A percentile compares a stretch with the other conserved stretches of the same genome.
phyloP scores from a whole-genome alignment of 2,113 vertebrate species.

The Promerops cafer region DNA sequence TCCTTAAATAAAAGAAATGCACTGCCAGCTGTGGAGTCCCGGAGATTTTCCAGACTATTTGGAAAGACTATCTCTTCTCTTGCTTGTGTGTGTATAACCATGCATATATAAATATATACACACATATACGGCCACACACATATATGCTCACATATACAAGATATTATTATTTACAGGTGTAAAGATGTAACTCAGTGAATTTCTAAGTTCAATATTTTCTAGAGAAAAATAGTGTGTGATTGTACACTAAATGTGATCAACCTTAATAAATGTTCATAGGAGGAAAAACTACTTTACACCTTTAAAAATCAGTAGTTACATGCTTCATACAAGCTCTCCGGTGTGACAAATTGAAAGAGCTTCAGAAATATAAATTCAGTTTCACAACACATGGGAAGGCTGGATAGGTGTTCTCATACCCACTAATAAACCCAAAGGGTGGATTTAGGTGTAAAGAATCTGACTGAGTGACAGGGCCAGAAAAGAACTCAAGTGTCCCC shows the following conservation, averaged over 20 bases:
- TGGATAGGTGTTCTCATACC: not conserved
- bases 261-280: not conserved
- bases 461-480: not conserved
- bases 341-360: not conserved
- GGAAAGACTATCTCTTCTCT: not conserved
- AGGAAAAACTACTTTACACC: not conserved
- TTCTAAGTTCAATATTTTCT: not conserved
- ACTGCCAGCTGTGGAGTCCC: not conserved
- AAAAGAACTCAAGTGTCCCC: not conserved
- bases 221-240: not conserved
- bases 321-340: not conserved
- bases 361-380: not conserved
- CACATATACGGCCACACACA: not conserved
- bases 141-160: not conserved
- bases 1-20: slow-evolving; percentile 37
- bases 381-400: not conserved
- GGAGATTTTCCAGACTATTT: slow-evolving; percentile 19
- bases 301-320: not conserved
- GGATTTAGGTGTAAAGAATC: not conserved
- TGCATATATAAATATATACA: not conserved
- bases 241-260: not conserved
- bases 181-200: not conserved
- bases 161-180: slow-evolving; percentile 5
- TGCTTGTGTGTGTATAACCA: not conserved
- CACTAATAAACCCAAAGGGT: slow-evolving; percentile 5